Conservation (phyloP, 2,888 invertebrate species). For the Volucella zonaria region DNA sequence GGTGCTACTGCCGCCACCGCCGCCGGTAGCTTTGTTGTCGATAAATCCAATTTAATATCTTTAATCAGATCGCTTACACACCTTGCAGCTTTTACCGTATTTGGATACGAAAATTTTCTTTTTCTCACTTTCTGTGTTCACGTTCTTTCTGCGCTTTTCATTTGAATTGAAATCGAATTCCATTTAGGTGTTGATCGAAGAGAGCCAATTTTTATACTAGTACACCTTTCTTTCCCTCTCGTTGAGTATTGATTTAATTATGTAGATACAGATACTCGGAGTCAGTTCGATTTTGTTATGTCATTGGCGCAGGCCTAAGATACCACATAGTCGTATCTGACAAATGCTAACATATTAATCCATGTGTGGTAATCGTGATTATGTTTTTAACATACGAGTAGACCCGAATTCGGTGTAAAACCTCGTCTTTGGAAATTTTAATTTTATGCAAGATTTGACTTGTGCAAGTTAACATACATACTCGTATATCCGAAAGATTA, state of each 20-base stretch:
- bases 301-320: constrained; percentile 16
- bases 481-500: constrained; percentile 50
- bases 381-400: constrained; percentile 49
- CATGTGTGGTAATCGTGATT: constrained; percentile 67
- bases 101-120: constrained; percentile 9
- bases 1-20: not conserved
- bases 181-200: constrained; percentile 55
- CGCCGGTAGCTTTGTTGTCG: constrained; percentile 43
- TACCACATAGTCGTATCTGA: constrained; percentile 25
- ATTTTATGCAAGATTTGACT: constrained; percentile 64
- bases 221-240: not conserved
- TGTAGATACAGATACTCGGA: constrained; percentile 34
- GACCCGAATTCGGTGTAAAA: constrained; percentile 30
- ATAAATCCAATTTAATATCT: constrained; percentile 55
- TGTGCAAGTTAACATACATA: constrained; percentile 40
- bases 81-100: constrained; percentile 8
- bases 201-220: constrained; percentile 52
- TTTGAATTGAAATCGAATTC: constrained; percentile 61
- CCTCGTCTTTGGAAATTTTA: constrained; percentile 35
- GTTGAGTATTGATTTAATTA: constrained; percentile 65
- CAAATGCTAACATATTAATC: constrained; percentile 60
- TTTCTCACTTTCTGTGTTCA: constrained; percentile 14
- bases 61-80: constrained; percentile 58
- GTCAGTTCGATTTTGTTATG: constrained; percentile 36
- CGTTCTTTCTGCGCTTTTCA: constrained; percentile 1